Conservation (phyloP, 2,888 invertebrate genomes). For the Ceramica pisi region DNA sequence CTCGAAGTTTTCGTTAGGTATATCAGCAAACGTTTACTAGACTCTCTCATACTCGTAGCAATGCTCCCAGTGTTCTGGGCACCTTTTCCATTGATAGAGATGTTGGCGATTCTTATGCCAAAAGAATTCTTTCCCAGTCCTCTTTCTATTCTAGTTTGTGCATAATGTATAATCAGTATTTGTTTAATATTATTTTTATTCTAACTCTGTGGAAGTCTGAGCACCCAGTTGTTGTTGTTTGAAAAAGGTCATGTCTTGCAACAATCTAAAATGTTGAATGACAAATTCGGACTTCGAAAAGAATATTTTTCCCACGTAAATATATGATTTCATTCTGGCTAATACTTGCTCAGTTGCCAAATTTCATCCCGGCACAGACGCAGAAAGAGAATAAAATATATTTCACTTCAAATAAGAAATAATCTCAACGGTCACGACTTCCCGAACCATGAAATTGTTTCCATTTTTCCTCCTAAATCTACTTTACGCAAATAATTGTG, state of each 20-base stretch:
- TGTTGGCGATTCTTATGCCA: too few species aligned
- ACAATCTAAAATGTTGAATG: constrained; percentile 4
- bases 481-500: constrained; percentile 46
- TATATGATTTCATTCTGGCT: constrained; percentile 22
- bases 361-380: constrained; percentile 8
- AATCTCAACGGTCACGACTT: constrained; percentile 25
- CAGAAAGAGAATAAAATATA: constrained; percentile 14
- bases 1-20: background rate
- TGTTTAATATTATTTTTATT: too few species aligned
- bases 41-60: too few species aligned
- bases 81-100: too few species aligned
- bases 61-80: too few species aligned
- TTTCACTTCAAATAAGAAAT: constrained; percentile 33
- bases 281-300: constrained; percentile 18
- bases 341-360: constrained; percentile 31
- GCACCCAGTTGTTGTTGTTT: background rate
- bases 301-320: constrained; percentile 23
- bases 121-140: too few species aligned
- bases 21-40: too few species aligned
- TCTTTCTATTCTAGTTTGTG: too few species aligned
- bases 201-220: background rate
- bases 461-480: constrained; percentile 37
- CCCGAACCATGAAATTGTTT: constrained; percentile 49
- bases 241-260: background rate
- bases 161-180: too few species aligned